Conservation (phyloP, 2,113 vertebrate genomes). For the Apteryx mantelli region DNA sequence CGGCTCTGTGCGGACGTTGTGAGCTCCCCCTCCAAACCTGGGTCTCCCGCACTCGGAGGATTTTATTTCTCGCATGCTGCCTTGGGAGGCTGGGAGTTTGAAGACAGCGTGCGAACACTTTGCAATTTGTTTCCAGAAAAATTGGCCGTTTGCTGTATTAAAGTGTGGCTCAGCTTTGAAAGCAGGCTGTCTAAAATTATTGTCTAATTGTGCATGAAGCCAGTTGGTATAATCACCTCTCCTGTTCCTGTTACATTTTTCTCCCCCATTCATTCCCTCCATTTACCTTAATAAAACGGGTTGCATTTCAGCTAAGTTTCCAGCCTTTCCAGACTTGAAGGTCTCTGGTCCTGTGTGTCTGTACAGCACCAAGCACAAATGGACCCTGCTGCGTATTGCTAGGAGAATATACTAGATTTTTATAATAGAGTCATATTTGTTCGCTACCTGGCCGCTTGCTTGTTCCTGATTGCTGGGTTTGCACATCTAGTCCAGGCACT, state of each 20-base stretch:
- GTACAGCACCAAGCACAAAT: background rate
- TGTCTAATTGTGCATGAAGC: background rate
- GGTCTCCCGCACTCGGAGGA: background rate
- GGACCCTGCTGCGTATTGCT: background rate
- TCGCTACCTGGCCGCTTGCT: background rate
- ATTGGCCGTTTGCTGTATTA: background rate
- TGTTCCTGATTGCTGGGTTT: background rate
- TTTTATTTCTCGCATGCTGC: background rate
- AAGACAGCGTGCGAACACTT: background rate
- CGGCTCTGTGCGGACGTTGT: accelerated
- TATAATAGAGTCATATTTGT: background rate
- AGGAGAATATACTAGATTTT: background rate
- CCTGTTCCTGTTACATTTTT: background rate
- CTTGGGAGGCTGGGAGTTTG: background rate
- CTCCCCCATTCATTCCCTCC: background rate
- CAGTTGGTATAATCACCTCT: background rate
- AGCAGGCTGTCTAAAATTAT: background rate
- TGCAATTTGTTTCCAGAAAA: background rate
- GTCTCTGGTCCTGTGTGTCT: background rate
- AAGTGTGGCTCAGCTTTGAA: background rate
- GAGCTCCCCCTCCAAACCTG: accelerated
- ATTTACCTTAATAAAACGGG: background rate
- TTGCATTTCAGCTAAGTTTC: background rate
- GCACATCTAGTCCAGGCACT: background rate
- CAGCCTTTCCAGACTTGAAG: background rate